These are phyloP conservation scores for Grallaria varia DNA, from an alignment of 2,113 vertebrate species.

Conservation along the genomic window DNA sequence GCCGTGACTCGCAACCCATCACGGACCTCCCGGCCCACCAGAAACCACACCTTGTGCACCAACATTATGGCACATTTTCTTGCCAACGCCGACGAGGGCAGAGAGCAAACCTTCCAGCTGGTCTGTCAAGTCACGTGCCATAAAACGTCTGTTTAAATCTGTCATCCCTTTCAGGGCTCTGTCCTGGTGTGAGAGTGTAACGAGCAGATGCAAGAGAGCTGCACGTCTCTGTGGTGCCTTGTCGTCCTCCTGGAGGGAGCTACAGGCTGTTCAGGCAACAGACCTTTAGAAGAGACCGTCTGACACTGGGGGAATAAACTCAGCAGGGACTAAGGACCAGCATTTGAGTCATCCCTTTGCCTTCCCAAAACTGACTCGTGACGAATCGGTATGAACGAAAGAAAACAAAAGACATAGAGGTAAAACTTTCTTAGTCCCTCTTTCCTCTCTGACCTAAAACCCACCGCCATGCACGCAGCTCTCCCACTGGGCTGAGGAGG, in stretches of 20 bases:
- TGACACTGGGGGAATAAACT: background rate
- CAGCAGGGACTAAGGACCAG: background rate
- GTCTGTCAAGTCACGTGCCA: background rate
- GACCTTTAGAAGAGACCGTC: background rate
- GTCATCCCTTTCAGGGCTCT: background rate
- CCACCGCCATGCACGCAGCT: background rate
- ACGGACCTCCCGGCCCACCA: too few relatives aligned
- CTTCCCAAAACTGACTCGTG: background rate
- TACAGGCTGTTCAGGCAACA: background rate
- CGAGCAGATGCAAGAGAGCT: background rate
- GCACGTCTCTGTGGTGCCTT: background rate
- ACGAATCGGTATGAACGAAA: background rate
- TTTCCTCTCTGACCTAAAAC: background rate
- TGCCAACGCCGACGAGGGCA: accelerated
- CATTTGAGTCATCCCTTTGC: background rate
- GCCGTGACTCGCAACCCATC: background rate
- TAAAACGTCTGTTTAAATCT: background rate
- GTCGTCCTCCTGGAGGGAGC: background rate
- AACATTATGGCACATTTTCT: background rate
- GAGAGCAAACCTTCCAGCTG: background rate
- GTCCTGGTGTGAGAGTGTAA: background rate
- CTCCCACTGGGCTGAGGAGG: background rate
- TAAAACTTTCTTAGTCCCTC: background rate
- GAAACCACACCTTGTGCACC: background rate
- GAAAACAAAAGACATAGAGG: background rate